These are phyloP conservation scores for Ethmia dodecea DNA, from an alignment of 2,888 invertebrate species.

Conservation along the genomic window DNA sequence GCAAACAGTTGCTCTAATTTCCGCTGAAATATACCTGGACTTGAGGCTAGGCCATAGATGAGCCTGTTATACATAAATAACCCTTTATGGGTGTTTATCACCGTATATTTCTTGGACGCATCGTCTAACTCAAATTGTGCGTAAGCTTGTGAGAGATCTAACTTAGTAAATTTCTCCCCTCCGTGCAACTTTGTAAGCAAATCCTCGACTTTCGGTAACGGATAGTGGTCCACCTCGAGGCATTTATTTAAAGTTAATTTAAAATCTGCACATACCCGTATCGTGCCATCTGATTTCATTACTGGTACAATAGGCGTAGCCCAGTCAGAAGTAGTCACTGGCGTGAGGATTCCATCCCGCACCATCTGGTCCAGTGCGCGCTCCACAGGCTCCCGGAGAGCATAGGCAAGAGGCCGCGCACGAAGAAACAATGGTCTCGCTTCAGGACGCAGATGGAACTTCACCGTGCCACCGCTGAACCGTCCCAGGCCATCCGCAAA, in stretches of 20 bases:
- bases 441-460: constrained; percentile 1
- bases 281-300: constrained; percentile 15
- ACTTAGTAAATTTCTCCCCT: constrained; percentile 5
- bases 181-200: constrained; percentile 7
- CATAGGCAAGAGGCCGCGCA: constrained; percentile 17
- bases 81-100: constrained; percentile 7
- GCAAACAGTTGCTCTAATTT: no score
- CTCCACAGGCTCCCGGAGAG: constrained; percentile 16
- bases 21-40: no score
- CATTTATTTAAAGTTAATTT: constrained; percentile 15
- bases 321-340: constrained; percentile 8
- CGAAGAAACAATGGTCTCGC: constrained; percentile 14
- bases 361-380: constrained; percentile 15
- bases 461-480: constrained; percentile 6
- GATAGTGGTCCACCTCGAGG: constrained; percentile 7
- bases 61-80: constrained; percentile 5
- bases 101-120: constrained; percentile 4
- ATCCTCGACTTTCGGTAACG: constrained; percentile 4
- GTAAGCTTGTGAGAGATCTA: constrained; percentile 7
- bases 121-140: constrained; percentile 10
- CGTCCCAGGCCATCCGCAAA: constrained; percentile 5
- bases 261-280: constrained; percentile 16
- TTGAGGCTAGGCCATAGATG: constrained; percentile 9
- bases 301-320: constrained; percentile 17
- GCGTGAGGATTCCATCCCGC: constrained; percentile 8